Percentiles rank a stretch among this genome's conserved stretches.
Conservation (phyloP, 2,888 invertebrate species). For the Epirrhoe alternata region DNA sequence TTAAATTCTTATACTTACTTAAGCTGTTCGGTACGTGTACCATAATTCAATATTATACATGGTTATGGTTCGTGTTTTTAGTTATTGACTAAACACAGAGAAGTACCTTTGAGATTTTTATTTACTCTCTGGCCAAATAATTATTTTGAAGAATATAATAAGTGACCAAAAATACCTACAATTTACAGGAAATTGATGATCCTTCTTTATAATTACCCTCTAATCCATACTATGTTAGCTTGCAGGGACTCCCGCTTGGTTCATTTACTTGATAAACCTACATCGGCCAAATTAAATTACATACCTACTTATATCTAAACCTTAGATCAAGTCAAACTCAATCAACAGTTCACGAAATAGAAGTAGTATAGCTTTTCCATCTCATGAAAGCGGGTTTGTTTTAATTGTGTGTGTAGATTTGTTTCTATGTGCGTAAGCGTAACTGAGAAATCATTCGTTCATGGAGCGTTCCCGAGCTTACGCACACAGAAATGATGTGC, state of each 20-base stretch:
- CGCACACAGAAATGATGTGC: too few species aligned
- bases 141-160: background rate
- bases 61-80: too few species aligned
- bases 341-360: background rate
- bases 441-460: too few species aligned
- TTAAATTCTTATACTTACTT: background rate
- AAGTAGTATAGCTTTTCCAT: too few species aligned
- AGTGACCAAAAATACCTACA: background rate
- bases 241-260: constrained; percentile 25
- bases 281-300: background rate
- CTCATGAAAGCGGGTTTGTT: too few species aligned
- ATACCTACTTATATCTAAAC: background rate
- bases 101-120: background rate
- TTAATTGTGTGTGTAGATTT: too few species aligned
- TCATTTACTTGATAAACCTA: constrained; percentile 14
- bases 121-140: background rate
- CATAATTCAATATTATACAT: too few species aligned
- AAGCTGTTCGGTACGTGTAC: too few species aligned
- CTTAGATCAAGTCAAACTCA: background rate
- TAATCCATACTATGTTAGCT: constrained; percentile 25
- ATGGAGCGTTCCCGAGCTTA: too few species aligned
- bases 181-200: constrained; percentile 4
- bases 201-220: constrained; percentile 22
- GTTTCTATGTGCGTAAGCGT: too few species aligned
- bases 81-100: too few species aligned